A percentile compares a stretch with the other conserved stretches of the same genome.
phyloP scores from a whole-genome alignment of 1,140 invertebrate species.

The Papilio dardanus region DNA sequence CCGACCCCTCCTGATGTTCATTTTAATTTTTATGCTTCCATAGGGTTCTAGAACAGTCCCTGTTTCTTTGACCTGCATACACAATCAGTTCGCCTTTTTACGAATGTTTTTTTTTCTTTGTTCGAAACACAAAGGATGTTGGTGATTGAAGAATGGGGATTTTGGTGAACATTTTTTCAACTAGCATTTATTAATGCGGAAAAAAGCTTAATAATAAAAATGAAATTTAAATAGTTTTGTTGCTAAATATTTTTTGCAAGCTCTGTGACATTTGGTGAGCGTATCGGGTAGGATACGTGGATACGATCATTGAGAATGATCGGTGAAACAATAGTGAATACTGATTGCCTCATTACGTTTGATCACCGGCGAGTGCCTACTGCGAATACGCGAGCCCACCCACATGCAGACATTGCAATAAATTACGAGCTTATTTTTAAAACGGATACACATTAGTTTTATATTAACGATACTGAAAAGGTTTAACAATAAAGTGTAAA shows the following conservation, averaged over 20 bases:
- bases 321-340: constrained; percentile 33
- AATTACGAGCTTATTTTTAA: constrained; percentile 12
- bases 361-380: constrained; percentile 28
- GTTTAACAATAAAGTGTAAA: neutral
- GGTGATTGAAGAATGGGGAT: neutral
- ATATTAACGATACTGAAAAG: constrained; percentile 4
- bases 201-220: too few relatives aligned
- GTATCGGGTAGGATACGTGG: too few relatives aligned
- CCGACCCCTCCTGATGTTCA: constrained; percentile 27
- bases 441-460: neutral
- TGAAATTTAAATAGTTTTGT: neutral
- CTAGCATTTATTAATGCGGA: too few relatives aligned
- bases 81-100: constrained; percentile 3
- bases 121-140: neutral
- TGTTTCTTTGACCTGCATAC: constrained; percentile 24
- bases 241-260: neutral
- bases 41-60: constrained; percentile 28
- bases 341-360: constrained; percentile 38
- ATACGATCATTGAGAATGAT: neutral
- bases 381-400: constrained; percentile 36
- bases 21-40: constrained; percentile 34
- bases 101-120: neutral
- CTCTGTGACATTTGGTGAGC: neutral
- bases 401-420: constrained; percentile 24
- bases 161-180: too few relatives aligned